These are phyloP conservation scores for Esox niger DNA, from an alignment of 2,113 vertebrate species.

Conservation along the genomic window DNA sequence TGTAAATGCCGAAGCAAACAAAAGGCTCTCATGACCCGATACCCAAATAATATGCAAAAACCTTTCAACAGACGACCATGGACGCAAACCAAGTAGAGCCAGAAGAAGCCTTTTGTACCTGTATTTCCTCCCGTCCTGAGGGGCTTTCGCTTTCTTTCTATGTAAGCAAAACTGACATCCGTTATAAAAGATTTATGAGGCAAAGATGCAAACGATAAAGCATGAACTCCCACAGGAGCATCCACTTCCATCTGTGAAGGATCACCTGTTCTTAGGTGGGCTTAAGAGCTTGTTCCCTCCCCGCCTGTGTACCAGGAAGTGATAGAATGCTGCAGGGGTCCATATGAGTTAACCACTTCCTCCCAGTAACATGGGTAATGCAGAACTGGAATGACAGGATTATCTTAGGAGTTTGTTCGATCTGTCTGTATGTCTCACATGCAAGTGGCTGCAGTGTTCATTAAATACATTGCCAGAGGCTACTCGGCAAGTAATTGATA, in stretches of 20 bases:
- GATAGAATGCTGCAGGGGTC: conserved; percentile 22
- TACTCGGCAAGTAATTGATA: conserved; percentile 36
- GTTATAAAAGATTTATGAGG: conserved; percentile 83
- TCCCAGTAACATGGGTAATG: conserved; percentile 26
- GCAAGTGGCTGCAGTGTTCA: conserved; percentile 13
- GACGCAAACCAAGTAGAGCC: conserved; percentile 41
- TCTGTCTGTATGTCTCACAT: background rate
- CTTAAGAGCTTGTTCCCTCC: conserved; percentile 65
- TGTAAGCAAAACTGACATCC: conserved; percentile 82
- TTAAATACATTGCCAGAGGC: conserved; percentile 50
- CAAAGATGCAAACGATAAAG: conserved; percentile 77
- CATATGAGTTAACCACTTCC: conserved; percentile 16
- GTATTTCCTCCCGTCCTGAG: conserved; percentile 63
- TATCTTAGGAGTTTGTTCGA: conserved; percentile 40
- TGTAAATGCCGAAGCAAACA: conserved; percentile 52
- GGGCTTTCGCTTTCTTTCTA: conserved; percentile 67
- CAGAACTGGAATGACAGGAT: conserved; percentile 2
- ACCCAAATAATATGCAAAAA: conserved; percentile 16
- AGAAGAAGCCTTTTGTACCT: conserved; percentile 69
- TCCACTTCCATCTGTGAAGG: conserved; percentile 74
- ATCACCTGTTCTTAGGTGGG: conserved; percentile 74
- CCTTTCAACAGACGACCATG: conserved; percentile 2
- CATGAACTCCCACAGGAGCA: conserved; percentile 66
- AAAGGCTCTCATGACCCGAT: conserved; percentile 50
- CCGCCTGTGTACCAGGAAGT: conserved; percentile 53